Evolutionary conservation across 2,797 vertebrate species (phyloP).

Genomic region (Euthynnus affinis): DNA sequence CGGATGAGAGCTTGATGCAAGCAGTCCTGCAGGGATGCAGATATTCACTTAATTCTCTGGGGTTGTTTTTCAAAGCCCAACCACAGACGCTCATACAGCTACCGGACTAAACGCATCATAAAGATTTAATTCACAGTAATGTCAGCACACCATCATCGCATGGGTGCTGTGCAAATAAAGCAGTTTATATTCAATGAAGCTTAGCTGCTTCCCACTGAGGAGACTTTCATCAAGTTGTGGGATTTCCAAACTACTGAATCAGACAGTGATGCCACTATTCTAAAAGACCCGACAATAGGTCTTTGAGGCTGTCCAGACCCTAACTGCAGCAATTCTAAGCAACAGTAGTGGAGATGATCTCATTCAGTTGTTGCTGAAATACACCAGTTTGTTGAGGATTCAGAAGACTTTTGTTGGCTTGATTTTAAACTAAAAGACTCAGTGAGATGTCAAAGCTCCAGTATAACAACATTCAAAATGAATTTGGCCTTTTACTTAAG

Average conservation of each 20-base stretch:
- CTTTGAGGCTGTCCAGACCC: background rate
- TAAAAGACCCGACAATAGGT: slow-evolving; percentile 19
- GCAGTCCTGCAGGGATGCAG: slow-evolving; percentile 2
- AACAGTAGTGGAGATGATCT: background rate
- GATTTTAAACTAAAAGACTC: background rate
- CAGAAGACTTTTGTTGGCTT: background rate
- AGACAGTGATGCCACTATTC: slow-evolving; percentile 2
- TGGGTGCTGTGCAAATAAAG: slow-evolving; percentile 4
- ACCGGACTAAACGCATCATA: background rate
- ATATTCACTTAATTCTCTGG: slow-evolving; percentile 6
- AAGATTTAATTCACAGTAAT: slow-evolving; percentile 11
- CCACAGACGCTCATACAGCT: background rate
- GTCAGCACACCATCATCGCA: background rate
- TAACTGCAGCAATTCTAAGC: background rate
- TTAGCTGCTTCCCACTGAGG: slow-evolving; percentile 7
- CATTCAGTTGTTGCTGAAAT: background rate
- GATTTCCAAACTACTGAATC: background rate
- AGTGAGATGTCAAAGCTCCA: background rate
- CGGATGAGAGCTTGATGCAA: background rate
- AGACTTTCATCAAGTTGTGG: slow-evolving; percentile 19
- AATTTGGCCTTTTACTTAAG: background rate
- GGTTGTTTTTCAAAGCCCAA: slow-evolving; percentile 13
- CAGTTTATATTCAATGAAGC: slow-evolving; percentile 18
- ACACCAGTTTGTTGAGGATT: background rate
- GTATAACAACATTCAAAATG: background rate